Base-by-base conservation (phyloP, 1,140 invertebrate genomes). In the Antheraea mylitta region DNA sequence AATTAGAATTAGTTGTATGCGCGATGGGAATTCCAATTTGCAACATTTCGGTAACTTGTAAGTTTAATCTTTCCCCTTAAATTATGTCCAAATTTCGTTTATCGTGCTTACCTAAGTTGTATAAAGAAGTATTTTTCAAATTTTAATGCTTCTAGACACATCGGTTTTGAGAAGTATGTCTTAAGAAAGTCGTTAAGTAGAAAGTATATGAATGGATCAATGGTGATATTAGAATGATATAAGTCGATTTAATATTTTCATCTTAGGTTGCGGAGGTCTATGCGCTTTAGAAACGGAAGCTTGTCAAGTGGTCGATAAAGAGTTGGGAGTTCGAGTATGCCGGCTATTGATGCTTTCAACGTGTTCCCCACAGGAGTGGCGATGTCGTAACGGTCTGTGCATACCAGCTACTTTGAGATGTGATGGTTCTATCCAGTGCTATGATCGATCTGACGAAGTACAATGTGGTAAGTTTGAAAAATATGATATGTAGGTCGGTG, bases 351-450 rank as follows among this genome's bases (percentile, higher is more conserved):
- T 77, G 45, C 91, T 80, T 82, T 90, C 80, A 37, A 89, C 92
- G 13, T 94, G 94, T 75, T 92, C 93, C 18, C 78, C 92, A 22
- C 85, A 94, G 65, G 94, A 96, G 79, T 96, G 94, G 93, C 94
- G 94, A 37, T 97, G 96, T 82, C 93, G 94, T 36, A 96, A 96
- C 79, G 94, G 94, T 3, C 89, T 96, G 58, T 97, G 96, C 80
- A 95, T 97, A 38, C 93, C 94, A 5, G 83, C 92, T 18, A 90
- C 89, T 1, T 94, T 95, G 66, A 93, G 94, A 16, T 97, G 96
- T 87, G 96, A 97, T 83, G 96, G 96, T 30, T 91, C 94, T 30
- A 94, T 96, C 76, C 95, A 97, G 83, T 97, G 97, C 86, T 96
- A 94, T 72, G 96, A 97, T 81, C 94, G 95, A 81, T 95, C 95